Conservation (phyloP, 2,888 invertebrate genomes). For the Phyllotreta cruciferae region DNA sequence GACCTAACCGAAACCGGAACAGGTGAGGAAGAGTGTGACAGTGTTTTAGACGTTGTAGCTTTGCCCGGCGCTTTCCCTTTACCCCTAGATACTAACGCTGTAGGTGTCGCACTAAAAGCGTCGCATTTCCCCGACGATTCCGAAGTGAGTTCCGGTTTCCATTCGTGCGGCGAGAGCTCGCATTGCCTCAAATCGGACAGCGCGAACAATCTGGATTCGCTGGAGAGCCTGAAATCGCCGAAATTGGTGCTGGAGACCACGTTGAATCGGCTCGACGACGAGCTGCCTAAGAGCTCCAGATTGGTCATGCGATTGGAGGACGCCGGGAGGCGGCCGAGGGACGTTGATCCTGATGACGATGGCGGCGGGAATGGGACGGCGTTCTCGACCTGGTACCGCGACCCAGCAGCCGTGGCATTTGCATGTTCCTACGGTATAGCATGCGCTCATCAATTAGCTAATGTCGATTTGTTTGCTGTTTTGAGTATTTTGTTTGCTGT, state of each 20-base stretch:
- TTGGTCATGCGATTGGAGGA: constrained; percentile 26
- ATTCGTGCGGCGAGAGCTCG: constrained; percentile 37
- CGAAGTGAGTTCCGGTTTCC: constrained; percentile 42
- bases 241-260: constrained; percentile 53
- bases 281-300: constrained; percentile 38
- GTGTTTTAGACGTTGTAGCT: constrained; percentile 48
- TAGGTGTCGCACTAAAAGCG: constrained; percentile 43
- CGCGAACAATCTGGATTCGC: constrained; percentile 40
- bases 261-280: constrained; percentile 18
- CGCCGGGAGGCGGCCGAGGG: constrained; percentile 4
- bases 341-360: constrained; percentile 28
- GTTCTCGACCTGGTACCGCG: constrained; percentile 64
- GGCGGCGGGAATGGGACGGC: constrained; percentile 43
- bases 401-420: constrained; percentile 72
- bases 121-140: constrained; percentile 32
- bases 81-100: constrained; percentile 39
- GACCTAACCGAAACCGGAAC: constrained; percentile 44
- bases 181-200: constrained; percentile 30
- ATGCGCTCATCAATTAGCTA: constrained; percentile 74
- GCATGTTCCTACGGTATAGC: constrained; percentile 80
- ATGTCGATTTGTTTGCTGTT: constrained; percentile 76
- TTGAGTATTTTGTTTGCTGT: constrained; percentile 78
- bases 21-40: constrained; percentile 57
- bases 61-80: constrained; percentile 48
- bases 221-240: constrained; percentile 55